Evolutionary conservation across 2,888 invertebrate species (phyloP).

Genomic region (Thera obeliscata): DNA sequence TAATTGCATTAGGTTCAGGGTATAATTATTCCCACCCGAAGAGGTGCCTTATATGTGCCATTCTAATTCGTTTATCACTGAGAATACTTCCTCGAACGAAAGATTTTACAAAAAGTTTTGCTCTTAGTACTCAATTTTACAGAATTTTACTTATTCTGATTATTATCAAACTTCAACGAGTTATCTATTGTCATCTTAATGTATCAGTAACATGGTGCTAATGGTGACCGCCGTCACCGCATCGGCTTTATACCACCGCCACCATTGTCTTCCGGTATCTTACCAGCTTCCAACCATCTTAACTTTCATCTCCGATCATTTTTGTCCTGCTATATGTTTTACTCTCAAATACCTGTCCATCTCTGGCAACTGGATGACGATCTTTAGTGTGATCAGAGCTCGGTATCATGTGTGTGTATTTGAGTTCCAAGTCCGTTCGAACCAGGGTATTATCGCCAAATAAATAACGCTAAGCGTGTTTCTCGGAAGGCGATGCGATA

Average conservation of each 20-base stretch:
- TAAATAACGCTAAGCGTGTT: constrained; percentile 59
- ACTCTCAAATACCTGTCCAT: neutral
- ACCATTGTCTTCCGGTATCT: constrained; percentile 2
- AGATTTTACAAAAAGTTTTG: too few relatives aligned
- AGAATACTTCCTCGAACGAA: too few relatives aligned
- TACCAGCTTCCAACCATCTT: constrained; percentile 18
- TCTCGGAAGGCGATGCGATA: constrained; percentile 62
- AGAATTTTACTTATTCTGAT: too few relatives aligned
- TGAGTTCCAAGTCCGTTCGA: constrained; percentile 2
- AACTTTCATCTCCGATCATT: constrained; percentile 27
- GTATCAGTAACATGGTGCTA: neutral
- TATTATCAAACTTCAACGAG: too few relatives aligned
- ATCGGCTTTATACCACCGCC: constrained; percentile 1
- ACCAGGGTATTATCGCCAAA: constrained; percentile 33
- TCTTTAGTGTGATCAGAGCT: neutral
- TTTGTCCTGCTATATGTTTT: constrained; percentile 1
- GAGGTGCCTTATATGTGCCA: too few relatives aligned
- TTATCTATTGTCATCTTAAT: too few relatives aligned
- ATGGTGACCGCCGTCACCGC: constrained; percentile 1
- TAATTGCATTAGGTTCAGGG: too few relatives aligned
- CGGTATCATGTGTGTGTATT: neutral
- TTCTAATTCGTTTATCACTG: too few relatives aligned
- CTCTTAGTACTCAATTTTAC: too few relatives aligned
- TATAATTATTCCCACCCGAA: too few relatives aligned
- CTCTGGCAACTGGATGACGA: neutral